These are phyloP conservation scores for Orchesella flavescens DNA, from an alignment of 2,888 invertebrate species.

Conservation along the genomic window DNA sequence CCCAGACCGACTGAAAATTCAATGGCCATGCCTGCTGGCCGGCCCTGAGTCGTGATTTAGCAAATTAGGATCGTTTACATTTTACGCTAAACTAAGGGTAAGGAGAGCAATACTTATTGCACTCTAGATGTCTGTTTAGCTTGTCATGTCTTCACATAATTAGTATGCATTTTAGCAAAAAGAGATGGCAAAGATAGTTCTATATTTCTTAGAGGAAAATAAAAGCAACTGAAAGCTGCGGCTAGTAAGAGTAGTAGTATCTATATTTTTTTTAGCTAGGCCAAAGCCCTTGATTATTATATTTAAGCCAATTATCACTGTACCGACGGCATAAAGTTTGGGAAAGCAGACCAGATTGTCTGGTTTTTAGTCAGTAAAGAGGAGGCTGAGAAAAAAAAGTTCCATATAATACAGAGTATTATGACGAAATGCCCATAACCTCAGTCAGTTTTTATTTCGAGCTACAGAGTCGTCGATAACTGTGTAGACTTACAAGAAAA, in stretches of 20 bases:
- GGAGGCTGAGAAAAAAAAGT: conserved; percentile 40
- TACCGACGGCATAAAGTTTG: conserved; percentile 46
- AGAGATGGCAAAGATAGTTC: conserved; percentile 34
- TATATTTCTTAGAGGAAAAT: conserved; percentile 56
- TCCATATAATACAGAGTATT: conserved; percentile 30
- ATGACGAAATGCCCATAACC: conserved; percentile 50
- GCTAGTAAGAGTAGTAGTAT: conserved; percentile 24
- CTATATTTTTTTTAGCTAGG: conserved; percentile 46
- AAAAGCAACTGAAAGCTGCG: conserved; percentile 24
- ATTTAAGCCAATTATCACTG: conserved; percentile 61
- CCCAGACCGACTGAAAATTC: conserved; percentile 44
- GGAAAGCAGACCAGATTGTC: conserved; percentile 62
- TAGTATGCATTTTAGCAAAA: conserved; percentile 60
- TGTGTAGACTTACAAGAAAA: conserved; percentile 13
- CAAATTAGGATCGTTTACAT: conserved; percentile 64
- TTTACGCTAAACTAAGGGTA: conserved; percentile 39
- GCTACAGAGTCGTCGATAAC: not conserved
- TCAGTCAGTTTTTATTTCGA: conserved; percentile 33
- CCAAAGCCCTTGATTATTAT: conserved; percentile 65
- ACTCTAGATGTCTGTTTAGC: conserved; percentile 46
- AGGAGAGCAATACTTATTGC: conserved; percentile 45
- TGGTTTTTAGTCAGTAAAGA: conserved; percentile 53
- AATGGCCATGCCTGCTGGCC: conserved; percentile 61
- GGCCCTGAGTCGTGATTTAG: conserved; percentile 65
- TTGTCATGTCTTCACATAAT: conserved; percentile 61